Evolutionary conservation across 2,113 vertebrate species (phyloP).

Genomic region (Pangasianodon hypophthalmus): DNA sequence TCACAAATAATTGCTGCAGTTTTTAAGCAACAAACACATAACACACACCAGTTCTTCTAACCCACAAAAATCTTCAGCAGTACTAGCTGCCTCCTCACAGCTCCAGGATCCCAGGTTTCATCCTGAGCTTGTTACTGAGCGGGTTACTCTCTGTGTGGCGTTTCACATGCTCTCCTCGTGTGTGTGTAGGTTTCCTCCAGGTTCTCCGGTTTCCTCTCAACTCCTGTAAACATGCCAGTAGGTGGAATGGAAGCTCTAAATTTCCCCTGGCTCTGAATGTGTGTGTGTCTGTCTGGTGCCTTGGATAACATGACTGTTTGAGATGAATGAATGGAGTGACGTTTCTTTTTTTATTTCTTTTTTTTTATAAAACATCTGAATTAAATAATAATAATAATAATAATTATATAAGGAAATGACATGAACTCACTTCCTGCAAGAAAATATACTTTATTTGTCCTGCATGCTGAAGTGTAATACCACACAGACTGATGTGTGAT

Average conservation of each 20-base stretch:
- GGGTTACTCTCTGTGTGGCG: background rate
- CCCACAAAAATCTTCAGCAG: no score
- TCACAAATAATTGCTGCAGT: no score
- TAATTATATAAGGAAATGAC: background rate
- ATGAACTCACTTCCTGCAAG: conserved; percentile 13
- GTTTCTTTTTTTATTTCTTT: no score
- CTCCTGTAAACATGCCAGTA: background rate
- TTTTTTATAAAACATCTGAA: background rate
- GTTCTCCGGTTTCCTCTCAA: background rate
- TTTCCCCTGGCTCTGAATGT: background rate
- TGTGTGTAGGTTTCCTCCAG: background rate
- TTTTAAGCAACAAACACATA: background rate
- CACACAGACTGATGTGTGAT: background rate
- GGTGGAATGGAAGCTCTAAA: background rate
- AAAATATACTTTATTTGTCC: conserved; percentile 40
- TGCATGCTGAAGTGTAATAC: conserved; percentile 3
- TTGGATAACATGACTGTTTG: background rate
- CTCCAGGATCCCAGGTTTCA: background rate
- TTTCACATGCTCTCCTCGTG: background rate
- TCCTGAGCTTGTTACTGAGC: background rate
- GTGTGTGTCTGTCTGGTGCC: background rate
- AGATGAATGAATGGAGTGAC: background rate
- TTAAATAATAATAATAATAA: no score
- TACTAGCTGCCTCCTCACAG: no score
- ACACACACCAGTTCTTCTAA: background rate